Base-by-base conservation (phyloP, 2,797 vertebrate species). In the Steatocranus sp. region DNA sequence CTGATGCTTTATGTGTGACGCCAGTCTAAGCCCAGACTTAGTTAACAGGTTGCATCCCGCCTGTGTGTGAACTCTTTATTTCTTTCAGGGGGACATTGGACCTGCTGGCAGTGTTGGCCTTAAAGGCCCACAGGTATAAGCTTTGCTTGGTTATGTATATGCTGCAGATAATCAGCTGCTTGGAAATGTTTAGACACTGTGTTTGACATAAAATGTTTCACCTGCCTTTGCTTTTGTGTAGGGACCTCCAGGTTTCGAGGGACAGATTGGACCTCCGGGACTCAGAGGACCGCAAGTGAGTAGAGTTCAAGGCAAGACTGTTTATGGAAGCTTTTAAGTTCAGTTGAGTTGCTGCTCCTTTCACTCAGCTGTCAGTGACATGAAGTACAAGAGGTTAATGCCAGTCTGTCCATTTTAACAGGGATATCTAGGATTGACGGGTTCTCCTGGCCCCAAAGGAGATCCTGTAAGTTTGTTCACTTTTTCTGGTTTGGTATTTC, bases 181-280 rank as follows among this genome's bases (percentile, higher is more conserved):
- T 54, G 25, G 32, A 80, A 70, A 56, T 84, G 75, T 87, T 83
- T 79, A 20, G 50, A 85, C 25, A 73, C 30, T 51, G 4, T 87
- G 25, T 83, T 79, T 83, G 53, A 80, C 11, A 20, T 56, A 1
- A 78, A 51, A 30, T 50, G 12, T 10, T 9, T 84, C 34, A 8
- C 23, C 36, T 78, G 81, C 4, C 12, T 70, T 86, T 83, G 61
- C 36, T 53, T 77, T 58, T 51, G 5, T 53, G 61, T 80, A 98
- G 97, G 97, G 97, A 48, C 96, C 97, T 1, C 95, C 93, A 34
- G 97, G 98, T 73, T 83, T 97, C 78, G 96, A 97, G 76, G 97
- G 97, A 78, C 94, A 95, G 36, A 93, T 95, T 0, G 97, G 97
- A 53, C 82, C 93, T 79, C 93, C 95, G 0, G 97, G 97, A 74